Evolutionary conservation across 2,888 invertebrate genomes (phyloP), one percentile per base, ranked within the genome.

Genomic region (Calliopum simillimum): DNA sequence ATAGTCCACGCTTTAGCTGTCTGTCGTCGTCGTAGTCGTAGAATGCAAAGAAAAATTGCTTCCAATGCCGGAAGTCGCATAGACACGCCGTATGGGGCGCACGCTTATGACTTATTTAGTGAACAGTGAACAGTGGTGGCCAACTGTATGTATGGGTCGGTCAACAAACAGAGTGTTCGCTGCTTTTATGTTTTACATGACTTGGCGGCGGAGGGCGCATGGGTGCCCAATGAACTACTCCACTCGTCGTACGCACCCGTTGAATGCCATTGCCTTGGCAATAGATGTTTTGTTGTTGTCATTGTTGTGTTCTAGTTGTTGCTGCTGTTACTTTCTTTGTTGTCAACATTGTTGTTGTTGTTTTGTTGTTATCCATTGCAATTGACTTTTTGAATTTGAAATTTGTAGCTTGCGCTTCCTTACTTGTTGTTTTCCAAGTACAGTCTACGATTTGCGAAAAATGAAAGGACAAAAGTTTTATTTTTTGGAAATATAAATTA

Each of bases 331-430:
- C 33, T 19, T n/a, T 11, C 41, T 14, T 41, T 41, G 41, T 53
- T 33, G 63, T 25, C 14, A n/a, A 47, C n/a, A 41, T 53, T 55
- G 13, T 49, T 47, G 49, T 14, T 55, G 33, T 19, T 33, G 33
- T 33, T 33, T 4, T 33, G 4, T 33, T 33, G 33, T 33, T 33
- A 33, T 33, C 33, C 33, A 33, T 8, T 55, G 55, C 55, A 65
- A 65, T 55, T 53, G 53, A 53, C 44, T 65, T 64, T 58, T 62
- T 51, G 63, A 63, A 63, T 63, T 51, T 51, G 47, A 49, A 51
- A 33, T 63, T 47, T n/a, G 49, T 25, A n/a, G 33, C 63, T 49
- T 49, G 49, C 53, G 21, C 13, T 23, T 23, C 53, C 12, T 53
- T 53, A 23, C 23, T 23, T 53, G 23, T 53, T 23, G 53, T 53